Base-by-base conservation (phyloP, 1,140 invertebrate species). In the Spodoptera litura region DNA sequence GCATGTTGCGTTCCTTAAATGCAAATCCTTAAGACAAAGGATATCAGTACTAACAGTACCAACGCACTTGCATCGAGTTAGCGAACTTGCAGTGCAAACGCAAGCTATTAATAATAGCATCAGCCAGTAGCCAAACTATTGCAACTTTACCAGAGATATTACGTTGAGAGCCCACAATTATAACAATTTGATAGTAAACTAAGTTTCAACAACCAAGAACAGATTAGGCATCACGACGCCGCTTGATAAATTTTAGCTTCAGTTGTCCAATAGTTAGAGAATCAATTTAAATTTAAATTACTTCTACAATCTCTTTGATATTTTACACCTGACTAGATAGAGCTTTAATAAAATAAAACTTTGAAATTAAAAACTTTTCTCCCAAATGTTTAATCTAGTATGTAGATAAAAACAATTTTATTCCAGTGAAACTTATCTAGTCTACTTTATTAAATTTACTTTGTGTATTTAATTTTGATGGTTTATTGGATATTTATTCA, bases 141-240 rank as follows among this genome's bases (percentile, higher is more conserved):
- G 56, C 83, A 91, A 89, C 86, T 90, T 87, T 59, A 49, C 13
- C 31, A 58, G 84, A 88, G 85, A 90, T 90, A 89, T 87, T 84
- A 89, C 88, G 86, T 89, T 91, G 77, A 73, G 81, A 72, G 83
- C 82, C 87, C 87, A 85, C 86, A 90, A 87, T 91, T 89, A 92
- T 85, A 84, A 85, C 85, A 88, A 90, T 90, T 92, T 90, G 85
- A 89, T 89, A 88, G 87, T 84, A 49, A 85, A 87, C 85, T 90
- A 76, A 87, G 82, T 89, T 89, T 85, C 80, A 83, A 86, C 80
- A 89, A 87, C 83, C 87, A 83, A 83, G 83, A 82, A 83, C 84
- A 88, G 85, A 91, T 89, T 89, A 86, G 81, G 80, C 81, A 80
- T 87, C 79, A 77, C 83, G 85, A 83, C 83, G 64, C 73, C 66